Evolutionary conservation across 1,140 invertebrate genomes (phyloP), one percentile per base, ranked within the genome.

Genomic region (Lasioglossum albipes): DNA sequence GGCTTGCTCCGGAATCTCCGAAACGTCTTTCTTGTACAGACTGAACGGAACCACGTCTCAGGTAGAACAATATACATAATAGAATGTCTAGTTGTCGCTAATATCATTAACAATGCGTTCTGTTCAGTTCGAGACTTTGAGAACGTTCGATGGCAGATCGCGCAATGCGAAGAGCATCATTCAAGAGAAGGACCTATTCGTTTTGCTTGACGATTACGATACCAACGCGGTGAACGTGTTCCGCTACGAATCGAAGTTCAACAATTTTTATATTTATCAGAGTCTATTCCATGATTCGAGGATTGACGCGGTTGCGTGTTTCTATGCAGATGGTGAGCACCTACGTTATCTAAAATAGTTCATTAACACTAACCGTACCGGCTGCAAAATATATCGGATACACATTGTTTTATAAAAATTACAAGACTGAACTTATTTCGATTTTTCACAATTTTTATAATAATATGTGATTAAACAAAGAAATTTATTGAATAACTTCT

Each of bases 191-290:
- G 75, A 90, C 36, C 52, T 73, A 12, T 91, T 91, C 59, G 7
- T 91, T 18, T 36, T 91, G 2, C 31, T 90, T 10, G 88, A 89
- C 65, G 87, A 91, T 85, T 73, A 76, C 5, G 69, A 85, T 45
- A 89, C 80, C 2, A 85, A 87, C 7, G 86, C 85, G 2, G 57
- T 91, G 1, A 84, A 88, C 54, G 88, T 91, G n/a, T 91, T 83
- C 70, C 52, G 65, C 18, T 91, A 91, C 45, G 41, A 89, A 27
- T 10, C 20, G 1, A 20, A 59, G 12, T 79, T 49, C 65, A 83
- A 87, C 22, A 89, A 89, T 65, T 91, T 90, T 76, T 62, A 87
- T 27, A 65, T 68, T n/a, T 90, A 90, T 79, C 89, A 91, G 78
- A 90, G 75, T 62, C 81, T 91, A 7, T 88, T 88, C 70, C 78